Base-by-base conservation (phyloP, 2,113 vertebrate species). In the Telmatochromis sp. region DNA sequence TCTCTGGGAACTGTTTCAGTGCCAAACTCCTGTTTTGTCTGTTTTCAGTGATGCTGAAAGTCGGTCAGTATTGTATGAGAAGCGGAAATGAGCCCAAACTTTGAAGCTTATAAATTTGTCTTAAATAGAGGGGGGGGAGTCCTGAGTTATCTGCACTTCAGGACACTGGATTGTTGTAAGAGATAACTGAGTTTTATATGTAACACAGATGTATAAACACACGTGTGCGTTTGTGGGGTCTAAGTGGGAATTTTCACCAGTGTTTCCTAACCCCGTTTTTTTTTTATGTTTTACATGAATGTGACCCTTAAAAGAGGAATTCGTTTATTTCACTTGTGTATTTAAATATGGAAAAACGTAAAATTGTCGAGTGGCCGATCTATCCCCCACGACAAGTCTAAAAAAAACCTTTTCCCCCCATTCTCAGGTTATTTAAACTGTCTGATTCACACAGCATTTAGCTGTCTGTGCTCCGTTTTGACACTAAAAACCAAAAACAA, bases 1-100 rank as follows among this genome's bases (percentile, higher is more conserved):
- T 92, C 94, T 96, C 94, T 90, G 94, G 95, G 95, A 96, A 95
- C 92, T 88, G 58, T 94, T 94, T 94, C 87, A 89, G 96, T 97
- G 96, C 96, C 96, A 96, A 96, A 96, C 92, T 92, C 89, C 88
- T 86, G 83, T 92, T 94, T 91, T 91, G 71, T 90, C 87, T 93
- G 86, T 93, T 92, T 94, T 94, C 91, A 86, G 90, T 93, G 83
- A 89, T 90, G 91, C 93, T 94, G 89, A 92, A 92, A 89, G 80
- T 83, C 51, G 82, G 87, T 91, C 85, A 92, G 85, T 93, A 60
- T 94, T 85, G 83, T 85, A 86, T 89, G 60, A 80, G 47, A 80
- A 82, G 47, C 68, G 23, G 81, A 83, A 81, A 80, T 12, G 5
- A 75, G 47, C 87, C 80, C 45, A 73, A 54, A 82, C 57, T 33